Conservation (phyloP, 2,888 invertebrate genomes). For the Drosophila paranaensis region DNA sequence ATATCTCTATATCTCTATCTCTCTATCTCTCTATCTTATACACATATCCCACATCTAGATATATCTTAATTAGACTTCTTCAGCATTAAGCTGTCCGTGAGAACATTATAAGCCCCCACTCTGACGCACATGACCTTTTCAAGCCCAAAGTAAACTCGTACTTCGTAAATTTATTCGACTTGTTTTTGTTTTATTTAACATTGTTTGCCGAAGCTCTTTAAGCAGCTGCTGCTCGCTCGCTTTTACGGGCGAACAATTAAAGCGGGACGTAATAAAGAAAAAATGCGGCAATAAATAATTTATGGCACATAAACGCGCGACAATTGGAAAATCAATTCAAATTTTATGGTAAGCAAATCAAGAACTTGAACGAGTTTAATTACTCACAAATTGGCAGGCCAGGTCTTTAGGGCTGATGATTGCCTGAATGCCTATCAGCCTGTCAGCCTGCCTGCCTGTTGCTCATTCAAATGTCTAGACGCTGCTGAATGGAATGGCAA, state of each 20-base stretch:
- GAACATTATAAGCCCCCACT: background rate
- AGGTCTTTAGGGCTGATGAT: slow-evolving; percentile 25
- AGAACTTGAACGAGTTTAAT: slow-evolving; percentile 71
- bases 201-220: background rate
- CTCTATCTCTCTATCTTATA: background rate
- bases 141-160: background rate
- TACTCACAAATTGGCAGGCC: slow-evolving; percentile 56
- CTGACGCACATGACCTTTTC: background rate
- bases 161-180: slow-evolving; percentile 7
- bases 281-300: slow-evolving; percentile 53
- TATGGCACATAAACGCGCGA: slow-evolving; percentile 59
- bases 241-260: slow-evolving; percentile 57
- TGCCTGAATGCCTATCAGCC: background rate
- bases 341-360: slow-evolving; percentile 66
- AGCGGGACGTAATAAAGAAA: slow-evolving; percentile 6
- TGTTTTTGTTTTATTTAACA: background rate
- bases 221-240: slow-evolving; percentile 13
- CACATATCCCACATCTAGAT: background rate
- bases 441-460: slow-evolving; percentile 14
- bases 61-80: background rate
- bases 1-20: background rate
- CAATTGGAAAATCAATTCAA: slow-evolving; percentile 59
- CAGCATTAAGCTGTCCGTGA: no score
- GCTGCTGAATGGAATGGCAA: slow-evolving; percentile 35
- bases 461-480: slow-evolving; percentile 68